Evolutionary conservation across 2,113 vertebrate genomes (phyloP), one percentile per base, ranked within the genome.

Genomic region (Burhinus bistriatus): DNA sequence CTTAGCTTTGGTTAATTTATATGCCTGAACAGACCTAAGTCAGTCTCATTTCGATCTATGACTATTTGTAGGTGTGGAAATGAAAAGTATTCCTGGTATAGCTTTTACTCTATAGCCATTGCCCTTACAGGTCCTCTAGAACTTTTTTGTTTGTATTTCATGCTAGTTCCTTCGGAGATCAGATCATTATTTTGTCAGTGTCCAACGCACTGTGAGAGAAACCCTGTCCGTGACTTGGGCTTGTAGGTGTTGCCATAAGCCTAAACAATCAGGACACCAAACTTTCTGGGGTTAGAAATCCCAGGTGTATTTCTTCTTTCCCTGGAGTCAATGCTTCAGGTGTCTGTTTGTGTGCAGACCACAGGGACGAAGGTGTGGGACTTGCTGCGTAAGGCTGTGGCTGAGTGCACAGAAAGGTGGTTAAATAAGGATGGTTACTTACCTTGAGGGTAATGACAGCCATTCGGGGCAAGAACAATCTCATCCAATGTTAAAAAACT

Each of bases 21-120:
- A 32, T 76, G 4, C 4, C 15, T 1, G 0, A 45, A 54, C 9
- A 49, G 27, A n/a, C 9, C 7, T 36, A 55, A 83, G 1, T 2
- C 5, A 45, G 6, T 34, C 12, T 55, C 8, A 34, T 25, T 76
- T 75, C 83, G 9, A 54, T 45, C 12, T 75, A 11, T 90, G 55
- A 34, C 21, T 9, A 36, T 21, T 4, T 34, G 8, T 49, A 62
- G 4, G 6, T 15, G 11, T n/a, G 19, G 15, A 64, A 88, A 49
- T 38, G 4, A 80, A 82, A 57, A 61, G 0, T 1, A 32, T 47
- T 83, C 8, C 6, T 62, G 11, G 3, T 54, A 21, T 13, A 49
- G 26, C 2, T 62, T 78, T 12, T 58, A 3, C 8, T 34, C 17
- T 34, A 4, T 4, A 84, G 6, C 6, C 6, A 1, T 40, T 47